Evolutionary conservation across 2,888 invertebrate species (phyloP).

Genomic region (Yponomeuta evonymella): DNA sequence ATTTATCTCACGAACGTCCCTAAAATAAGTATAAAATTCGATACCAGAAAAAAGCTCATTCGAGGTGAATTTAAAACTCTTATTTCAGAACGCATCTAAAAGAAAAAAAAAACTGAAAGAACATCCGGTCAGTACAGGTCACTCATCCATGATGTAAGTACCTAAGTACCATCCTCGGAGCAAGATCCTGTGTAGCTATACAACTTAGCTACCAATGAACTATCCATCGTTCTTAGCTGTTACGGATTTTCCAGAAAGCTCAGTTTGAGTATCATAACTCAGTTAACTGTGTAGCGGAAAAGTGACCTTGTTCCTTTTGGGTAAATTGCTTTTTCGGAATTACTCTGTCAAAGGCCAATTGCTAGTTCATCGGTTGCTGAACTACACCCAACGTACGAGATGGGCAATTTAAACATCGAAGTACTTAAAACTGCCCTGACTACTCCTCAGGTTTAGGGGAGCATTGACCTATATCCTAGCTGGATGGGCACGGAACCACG

Average conservation of each 20-base stretch:
- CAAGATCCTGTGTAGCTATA: conserved; percentile 62
- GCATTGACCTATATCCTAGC: conserved; percentile 76
- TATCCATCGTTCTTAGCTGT: no score
- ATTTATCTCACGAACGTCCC: background rate
- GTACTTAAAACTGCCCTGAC: conserved; percentile 71
- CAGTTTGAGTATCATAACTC: no score
- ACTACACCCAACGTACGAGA: conserved; percentile 57
- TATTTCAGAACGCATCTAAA: background rate
- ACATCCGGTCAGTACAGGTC: background rate
- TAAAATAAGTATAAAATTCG: background rate
- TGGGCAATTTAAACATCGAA: conserved; percentile 73
- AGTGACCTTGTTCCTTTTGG: no score
- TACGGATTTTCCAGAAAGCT: no score
- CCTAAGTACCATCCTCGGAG: conserved; percentile 22
- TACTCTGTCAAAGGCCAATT: no score
- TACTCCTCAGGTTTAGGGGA: conserved; percentile 73
- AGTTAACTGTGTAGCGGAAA: no score
- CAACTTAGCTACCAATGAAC: no score
- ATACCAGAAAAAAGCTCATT: no score
- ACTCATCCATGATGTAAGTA: background rate
- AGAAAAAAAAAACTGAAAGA: background rate
- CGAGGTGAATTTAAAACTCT: background rate
- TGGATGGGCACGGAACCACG: conserved; percentile 47
- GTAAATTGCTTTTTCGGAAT: no score
- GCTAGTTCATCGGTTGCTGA: background rate